Evolutionary conservation across 1,140 invertebrate species (phyloP).

Genomic region (Drosophila teissieri): DNA sequence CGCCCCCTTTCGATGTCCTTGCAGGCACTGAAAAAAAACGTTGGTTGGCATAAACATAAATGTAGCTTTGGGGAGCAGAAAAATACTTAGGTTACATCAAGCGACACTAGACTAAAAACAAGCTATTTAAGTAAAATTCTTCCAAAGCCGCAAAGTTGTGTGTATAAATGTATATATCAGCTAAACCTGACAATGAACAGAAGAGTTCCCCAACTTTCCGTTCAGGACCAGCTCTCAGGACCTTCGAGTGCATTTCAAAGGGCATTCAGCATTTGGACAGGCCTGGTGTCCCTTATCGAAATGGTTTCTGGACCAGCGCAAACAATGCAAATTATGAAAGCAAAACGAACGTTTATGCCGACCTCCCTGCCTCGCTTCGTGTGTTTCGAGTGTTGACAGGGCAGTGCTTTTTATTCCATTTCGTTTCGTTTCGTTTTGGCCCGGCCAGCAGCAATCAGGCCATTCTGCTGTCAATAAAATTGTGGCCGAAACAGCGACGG

Average conservation of each 20-base stretch:
- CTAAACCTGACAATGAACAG: conserved; percentile 13
- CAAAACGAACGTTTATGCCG: conserved; percentile 62
- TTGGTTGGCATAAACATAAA: not conserved
- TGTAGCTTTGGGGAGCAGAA: too few species aligned
- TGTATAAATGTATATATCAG: too few species aligned
- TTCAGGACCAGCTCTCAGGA: conserved; percentile 24
- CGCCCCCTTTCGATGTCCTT: conserved; percentile 31
- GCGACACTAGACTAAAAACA: too few species aligned
- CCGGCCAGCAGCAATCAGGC: conserved; percentile 71
- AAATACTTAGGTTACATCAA: not conserved
- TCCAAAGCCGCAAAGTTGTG: too few species aligned
- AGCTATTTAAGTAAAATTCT: too few species aligned
- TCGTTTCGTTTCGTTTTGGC: conserved; percentile 38
- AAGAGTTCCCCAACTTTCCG: conserved; percentile 30
- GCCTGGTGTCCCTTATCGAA: conserved; percentile 48
- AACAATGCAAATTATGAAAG: conserved; percentile 80
- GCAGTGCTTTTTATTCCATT: conserved; percentile 15
- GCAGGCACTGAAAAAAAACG: conserved; percentile 8
- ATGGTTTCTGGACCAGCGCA: conserved; percentile 61
- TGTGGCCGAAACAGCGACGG: conserved; percentile 11
- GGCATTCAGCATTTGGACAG: conserved; percentile 39
- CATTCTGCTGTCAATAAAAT: conserved; percentile 79
- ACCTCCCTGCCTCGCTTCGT: conserved; percentile 1
- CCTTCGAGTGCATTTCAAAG: conserved; percentile 27
- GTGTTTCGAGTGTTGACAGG: conserved; percentile 62